Evolutionary conservation across 1,140 invertebrate species (phyloP).

Genomic region (Tribolium castaneum): DNA sequence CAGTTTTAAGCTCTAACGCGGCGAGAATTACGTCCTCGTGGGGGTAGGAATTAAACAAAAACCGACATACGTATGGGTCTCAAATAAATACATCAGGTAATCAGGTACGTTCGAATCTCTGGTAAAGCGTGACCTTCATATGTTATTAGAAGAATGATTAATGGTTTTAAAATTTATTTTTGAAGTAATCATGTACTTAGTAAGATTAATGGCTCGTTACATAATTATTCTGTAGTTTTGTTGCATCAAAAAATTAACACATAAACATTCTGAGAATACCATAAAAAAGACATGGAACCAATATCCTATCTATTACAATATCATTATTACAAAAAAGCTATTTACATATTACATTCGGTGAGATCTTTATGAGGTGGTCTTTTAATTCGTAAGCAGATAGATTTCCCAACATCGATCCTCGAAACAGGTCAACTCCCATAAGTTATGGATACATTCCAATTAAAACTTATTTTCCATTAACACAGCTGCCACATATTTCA

Average conservation of each 20-base stretch:
- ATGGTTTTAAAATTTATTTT: conserved; percentile 43
- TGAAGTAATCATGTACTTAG: conserved; percentile 49
- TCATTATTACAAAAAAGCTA: conserved; percentile 8
- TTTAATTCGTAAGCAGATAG: conserved; percentile 24
- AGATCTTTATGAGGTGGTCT: conserved; percentile 28
- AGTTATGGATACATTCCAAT: conserved; percentile 21
- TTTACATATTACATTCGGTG: conserved; percentile 14
- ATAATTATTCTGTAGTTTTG: conserved; percentile 35
- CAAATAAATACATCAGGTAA: conserved; percentile 21
- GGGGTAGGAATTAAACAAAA: neutral
- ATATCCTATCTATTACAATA: conserved; percentile 18
- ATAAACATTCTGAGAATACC: conserved; percentile 5
- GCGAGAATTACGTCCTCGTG: neutral
- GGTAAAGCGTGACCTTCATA: conserved; percentile 41
- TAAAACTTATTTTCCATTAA: conserved; percentile 31
- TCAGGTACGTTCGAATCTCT: neutral
- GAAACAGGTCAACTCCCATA: conserved; percentile 20
- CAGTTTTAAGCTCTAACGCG: conserved; percentile 14
- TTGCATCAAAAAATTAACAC: conserved; percentile 31
- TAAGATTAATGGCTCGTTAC: conserved; percentile 41
- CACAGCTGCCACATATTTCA: conserved; percentile 27
- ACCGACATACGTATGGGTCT: neutral
- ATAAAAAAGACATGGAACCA: conserved; percentile 11
- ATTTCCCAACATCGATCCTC: conserved; percentile 9
- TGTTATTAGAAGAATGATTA: conserved; percentile 44